phyloP scores from a whole-genome alignment of 35 echinoderm and acorn worm genomes.

The Ophiothrix spiculata region DNA sequence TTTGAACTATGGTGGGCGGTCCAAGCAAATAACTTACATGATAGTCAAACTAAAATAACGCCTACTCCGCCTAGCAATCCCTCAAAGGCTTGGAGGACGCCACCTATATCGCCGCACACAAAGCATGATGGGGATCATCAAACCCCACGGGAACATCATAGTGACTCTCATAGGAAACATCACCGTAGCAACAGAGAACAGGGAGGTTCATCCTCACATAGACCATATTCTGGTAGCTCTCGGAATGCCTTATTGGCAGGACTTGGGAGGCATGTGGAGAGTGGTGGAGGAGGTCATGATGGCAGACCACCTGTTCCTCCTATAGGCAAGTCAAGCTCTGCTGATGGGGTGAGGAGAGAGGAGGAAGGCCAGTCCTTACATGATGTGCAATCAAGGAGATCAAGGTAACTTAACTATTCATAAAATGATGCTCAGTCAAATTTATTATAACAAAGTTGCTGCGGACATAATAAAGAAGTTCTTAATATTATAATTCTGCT shows the following conservation, averaged over 20 bases:
- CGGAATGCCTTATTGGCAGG: slow-evolving; percentile 72
- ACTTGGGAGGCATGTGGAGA: slow-evolving; percentile 15
- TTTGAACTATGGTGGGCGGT: slow-evolving; percentile 99
- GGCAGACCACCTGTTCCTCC: slow-evolving; percentile 53
- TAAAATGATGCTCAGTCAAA: too few species aligned
- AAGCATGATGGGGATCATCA: slow-evolving; percentile 18
- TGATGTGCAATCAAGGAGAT: slow-evolving; percentile 2
- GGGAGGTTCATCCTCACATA: slow-evolving; percentile 1
- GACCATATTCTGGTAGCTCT: slow-evolving; percentile 55
- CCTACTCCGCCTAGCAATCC: slow-evolving; percentile 74
- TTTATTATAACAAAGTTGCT: too few species aligned
- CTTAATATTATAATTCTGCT: too few species aligned
- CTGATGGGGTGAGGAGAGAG: slow-evolving; percentile 25
- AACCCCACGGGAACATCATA: not conserved
- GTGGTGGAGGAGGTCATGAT: not conserved
- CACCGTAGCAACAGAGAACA: too few species aligned
- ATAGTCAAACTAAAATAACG: not conserved
- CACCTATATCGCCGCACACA: slow-evolving; percentile 81
- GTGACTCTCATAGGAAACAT: not conserved
- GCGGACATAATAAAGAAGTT: too few species aligned
- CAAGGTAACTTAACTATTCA: too few species aligned
- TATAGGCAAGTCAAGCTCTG: slow-evolving; percentile 37
- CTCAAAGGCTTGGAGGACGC: slow-evolving; percentile 92
- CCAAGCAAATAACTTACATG: slow-evolving; percentile 46
- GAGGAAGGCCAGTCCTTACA: not conserved